Evolutionary conservation across 2,797 vertebrate genomes (phyloP).

Genomic region (Periparus ater): DNA sequence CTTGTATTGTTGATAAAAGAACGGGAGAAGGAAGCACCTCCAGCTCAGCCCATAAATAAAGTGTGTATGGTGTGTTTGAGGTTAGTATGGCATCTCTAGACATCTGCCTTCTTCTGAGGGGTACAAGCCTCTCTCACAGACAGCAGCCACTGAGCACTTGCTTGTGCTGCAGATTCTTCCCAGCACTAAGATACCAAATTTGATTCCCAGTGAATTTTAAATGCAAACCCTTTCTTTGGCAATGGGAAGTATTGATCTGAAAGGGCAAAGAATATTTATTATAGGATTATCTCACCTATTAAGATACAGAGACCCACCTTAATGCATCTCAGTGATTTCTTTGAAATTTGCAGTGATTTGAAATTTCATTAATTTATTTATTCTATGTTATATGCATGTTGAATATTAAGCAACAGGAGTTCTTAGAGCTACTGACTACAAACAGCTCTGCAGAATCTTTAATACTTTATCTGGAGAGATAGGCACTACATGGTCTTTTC

Average conservation of each 20-base stretch:
- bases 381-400: not conserved
- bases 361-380: not conserved
- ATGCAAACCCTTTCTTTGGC: not conserved
- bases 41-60: conserved; percentile 60
- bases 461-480: not conserved
- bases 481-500: not conserved
- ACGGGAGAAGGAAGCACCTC: conserved; percentile 49
- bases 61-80: conserved; percentile 20
- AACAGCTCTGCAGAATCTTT: not conserved
- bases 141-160: not conserved
- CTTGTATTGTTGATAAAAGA: conserved; percentile 70
- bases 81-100: conserved; percentile 12
- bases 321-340: conserved; percentile 29
- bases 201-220: conserved; percentile 36
- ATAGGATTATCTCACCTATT: not conserved
- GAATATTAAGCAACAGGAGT: conserved; percentile 5
- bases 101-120: conserved; percentile 20
- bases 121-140: not conserved
- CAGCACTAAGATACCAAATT: not conserved
- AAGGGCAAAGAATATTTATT: conserved; percentile 35
- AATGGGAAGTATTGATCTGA: conserved; percentile 6
- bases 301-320: not conserved
- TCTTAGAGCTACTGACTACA: not conserved
- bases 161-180: not conserved
- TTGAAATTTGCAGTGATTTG: not conserved